phyloP scores from a whole-genome alignment of 2,888 invertebrate species.

The Lymantria monacha region DNA sequence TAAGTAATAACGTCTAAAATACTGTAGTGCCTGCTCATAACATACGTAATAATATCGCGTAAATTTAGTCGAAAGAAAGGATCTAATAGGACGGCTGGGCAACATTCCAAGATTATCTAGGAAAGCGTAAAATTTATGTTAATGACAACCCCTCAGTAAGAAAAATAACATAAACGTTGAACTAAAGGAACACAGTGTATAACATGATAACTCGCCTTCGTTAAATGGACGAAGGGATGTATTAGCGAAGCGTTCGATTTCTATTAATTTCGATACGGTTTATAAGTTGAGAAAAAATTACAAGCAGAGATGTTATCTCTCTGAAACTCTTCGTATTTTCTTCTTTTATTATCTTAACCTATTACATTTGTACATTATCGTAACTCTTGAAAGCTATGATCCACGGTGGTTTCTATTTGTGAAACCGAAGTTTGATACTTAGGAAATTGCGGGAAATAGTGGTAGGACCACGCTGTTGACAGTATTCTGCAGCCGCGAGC shows the following conservation, averaged over 20 bases:
- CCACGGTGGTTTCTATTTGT: too few relatives aligned
- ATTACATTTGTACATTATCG: too few relatives aligned
- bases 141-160: slow-evolving; percentile 57
- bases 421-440: too few relatives aligned
- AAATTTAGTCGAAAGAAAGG: slow-evolving; percentile 51
- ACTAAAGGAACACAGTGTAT: slow-evolving; percentile 52
- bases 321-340: too few relatives aligned
- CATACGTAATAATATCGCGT: slow-evolving; percentile 56
- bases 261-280: too few relatives aligned
- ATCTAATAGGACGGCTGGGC: slow-evolving; percentile 61
- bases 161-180: slow-evolving; percentile 65
- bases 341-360: too few relatives aligned
- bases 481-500: too few relatives aligned
- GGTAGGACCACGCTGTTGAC: too few relatives aligned
- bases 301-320: too few relatives aligned
- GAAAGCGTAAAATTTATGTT: slow-evolving; percentile 74
- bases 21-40: slow-evolving; percentile 40
- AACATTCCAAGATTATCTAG: slow-evolving; percentile 65
- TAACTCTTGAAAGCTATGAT: too few relatives aligned
- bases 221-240: slow-evolving; percentile 52
- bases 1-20: slow-evolving; percentile 36
- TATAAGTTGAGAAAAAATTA: too few relatives aligned
- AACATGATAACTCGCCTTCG: slow-evolving; percentile 60
- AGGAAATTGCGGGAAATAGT: too few relatives aligned
- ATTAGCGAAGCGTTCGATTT: slow-evolving; percentile 39